These are phyloP conservation scores for Clitarchus hookeri DNA, from an alignment of 2,888 invertebrate species.

Conservation along the genomic window DNA sequence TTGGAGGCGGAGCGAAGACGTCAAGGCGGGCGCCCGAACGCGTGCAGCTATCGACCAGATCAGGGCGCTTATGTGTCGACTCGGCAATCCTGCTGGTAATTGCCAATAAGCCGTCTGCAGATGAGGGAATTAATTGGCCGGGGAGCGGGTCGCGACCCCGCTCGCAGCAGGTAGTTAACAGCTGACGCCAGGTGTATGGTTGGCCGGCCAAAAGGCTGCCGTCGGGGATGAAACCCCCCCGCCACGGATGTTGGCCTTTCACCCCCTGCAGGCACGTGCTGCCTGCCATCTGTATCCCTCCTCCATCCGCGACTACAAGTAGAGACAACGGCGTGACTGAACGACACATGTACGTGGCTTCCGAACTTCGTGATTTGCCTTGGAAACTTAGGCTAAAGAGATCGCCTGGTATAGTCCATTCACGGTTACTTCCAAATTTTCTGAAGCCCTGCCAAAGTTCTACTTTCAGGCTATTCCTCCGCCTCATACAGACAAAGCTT, in stretches of 20 bases:
- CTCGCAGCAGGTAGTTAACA: constrained; percentile 7
- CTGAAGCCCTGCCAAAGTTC: no score
- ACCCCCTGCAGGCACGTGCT: neutral
- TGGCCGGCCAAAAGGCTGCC: neutral
- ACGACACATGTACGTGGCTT: no score
- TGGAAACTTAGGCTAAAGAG: no score
- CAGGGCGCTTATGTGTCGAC: neutral
- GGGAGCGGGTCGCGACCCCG: neutral
- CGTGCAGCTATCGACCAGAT: neutral
- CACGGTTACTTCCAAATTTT: no score
- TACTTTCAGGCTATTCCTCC: no score
- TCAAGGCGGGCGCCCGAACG: neutral
- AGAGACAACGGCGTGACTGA: no score
- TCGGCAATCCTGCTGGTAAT: neutral
- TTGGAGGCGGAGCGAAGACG: neutral
- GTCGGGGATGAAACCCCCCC: neutral
- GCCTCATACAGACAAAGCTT: no score
- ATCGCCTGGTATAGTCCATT: no score
- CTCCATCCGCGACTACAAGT: no score
- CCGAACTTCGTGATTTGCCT: no score
- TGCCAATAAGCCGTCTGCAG: constrained; percentile 14
- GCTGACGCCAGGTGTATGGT: constrained; percentile 14
- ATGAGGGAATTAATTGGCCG: neutral
- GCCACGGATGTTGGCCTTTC: neutral
- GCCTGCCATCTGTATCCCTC: no score